These are phyloP conservation scores for Elaphurus davidianus DNA, from an alignment of 2,113 vertebrate genomes.

Conservation along the genomic window DNA sequence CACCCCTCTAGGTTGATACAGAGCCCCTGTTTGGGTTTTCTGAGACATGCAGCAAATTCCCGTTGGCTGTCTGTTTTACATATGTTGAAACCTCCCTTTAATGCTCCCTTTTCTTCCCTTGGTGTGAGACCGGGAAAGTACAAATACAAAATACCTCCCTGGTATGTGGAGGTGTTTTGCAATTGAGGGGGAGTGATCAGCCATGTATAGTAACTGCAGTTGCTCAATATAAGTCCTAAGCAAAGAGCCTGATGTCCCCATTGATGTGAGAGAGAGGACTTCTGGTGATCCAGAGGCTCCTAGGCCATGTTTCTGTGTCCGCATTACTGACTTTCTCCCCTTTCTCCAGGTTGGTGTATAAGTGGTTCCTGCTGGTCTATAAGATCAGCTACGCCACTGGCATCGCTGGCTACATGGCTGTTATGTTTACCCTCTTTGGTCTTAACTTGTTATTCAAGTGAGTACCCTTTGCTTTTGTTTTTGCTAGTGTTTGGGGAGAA, in stretches of 20 bases:
- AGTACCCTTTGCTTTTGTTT: slow-evolving; percentile 64
- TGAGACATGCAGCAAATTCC: background rate
- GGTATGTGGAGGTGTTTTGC: background rate
- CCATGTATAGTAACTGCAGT: background rate
- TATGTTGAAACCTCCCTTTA: slow-evolving; percentile 14
- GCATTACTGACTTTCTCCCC: slow-evolving; percentile 22
- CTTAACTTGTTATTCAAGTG: slow-evolving; percentile 98
- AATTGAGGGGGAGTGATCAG: background rate
- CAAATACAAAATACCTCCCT: background rate
- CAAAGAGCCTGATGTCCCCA: background rate
- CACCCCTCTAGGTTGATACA: background rate
- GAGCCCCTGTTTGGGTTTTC: background rate
- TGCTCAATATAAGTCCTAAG: slow-evolving; percentile 1
- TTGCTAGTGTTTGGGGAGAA: background rate
- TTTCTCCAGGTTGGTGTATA: slow-evolving; percentile 93
- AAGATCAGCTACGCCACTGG: slow-evolving; percentile 98
- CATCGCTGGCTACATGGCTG: slow-evolving; percentile 94
- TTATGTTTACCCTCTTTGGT: slow-evolving; percentile 99
- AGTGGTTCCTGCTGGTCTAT: slow-evolving; percentile 98
- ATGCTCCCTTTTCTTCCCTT: background rate
- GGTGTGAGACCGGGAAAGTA: background rate
- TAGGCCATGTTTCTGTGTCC: background rate
- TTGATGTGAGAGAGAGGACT: background rate
- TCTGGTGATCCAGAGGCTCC: background rate
- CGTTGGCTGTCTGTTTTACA: background rate